Evolutionary conservation across 2,113 vertebrate species (phyloP).

Genomic region (Laticauda colubrina): DNA sequence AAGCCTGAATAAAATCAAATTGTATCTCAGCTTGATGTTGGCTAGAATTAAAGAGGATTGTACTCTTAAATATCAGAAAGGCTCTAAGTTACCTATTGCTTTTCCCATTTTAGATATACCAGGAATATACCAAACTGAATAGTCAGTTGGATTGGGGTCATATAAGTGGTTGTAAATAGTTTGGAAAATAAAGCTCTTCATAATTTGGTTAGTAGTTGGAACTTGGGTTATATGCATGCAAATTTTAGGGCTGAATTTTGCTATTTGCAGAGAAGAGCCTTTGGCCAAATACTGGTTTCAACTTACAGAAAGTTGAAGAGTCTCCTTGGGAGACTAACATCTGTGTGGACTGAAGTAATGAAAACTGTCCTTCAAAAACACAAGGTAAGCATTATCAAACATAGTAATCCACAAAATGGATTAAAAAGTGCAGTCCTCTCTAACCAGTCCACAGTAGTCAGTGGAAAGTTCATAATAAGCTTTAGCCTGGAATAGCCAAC

Average conservation of each 20-base stretch:
- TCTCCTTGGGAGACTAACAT: background rate
- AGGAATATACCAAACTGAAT: background rate
- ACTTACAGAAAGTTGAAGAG: conserved; percentile 6
- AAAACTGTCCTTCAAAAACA: conserved; percentile 10
- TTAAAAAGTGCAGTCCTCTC: conserved; percentile 23
- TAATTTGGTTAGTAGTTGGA: background rate
- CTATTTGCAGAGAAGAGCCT: background rate
- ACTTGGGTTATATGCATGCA: background rate
- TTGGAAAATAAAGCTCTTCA: background rate
- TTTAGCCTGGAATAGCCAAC: conserved; percentile 6
- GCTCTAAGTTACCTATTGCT: background rate
- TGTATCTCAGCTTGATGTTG: background rate
- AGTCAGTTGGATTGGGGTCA: background rate
- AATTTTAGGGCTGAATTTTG: background rate
- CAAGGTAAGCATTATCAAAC: conserved; percentile 25
- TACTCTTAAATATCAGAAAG: background rate
- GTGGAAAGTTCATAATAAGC: conserved; percentile 10
- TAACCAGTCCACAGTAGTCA: conserved; percentile 7
- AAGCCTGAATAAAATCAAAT: background rate
- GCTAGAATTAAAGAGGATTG: background rate
- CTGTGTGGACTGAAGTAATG: conserved; percentile 11
- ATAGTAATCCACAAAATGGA: conserved; percentile 9
- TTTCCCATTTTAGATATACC: background rate
- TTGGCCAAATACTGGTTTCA: background rate
- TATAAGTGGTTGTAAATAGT: background rate